phyloP scores from a whole-genome alignment of 64 coral and sea anemone species.

The Actinia tenebrosa region DNA sequence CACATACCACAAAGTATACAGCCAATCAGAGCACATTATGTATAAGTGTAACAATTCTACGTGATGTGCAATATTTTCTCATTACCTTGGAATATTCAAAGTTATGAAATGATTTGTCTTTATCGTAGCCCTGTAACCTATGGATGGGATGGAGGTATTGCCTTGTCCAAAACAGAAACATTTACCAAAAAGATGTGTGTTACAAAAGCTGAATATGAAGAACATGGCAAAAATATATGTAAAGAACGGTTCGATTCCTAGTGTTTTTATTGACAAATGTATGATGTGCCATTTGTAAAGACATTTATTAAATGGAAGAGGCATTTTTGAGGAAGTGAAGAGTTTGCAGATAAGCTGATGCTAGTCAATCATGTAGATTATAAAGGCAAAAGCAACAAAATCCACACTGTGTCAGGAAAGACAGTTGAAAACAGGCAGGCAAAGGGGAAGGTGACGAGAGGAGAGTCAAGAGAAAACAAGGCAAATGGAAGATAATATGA shows the following conservation, averaged over 20 bases:
- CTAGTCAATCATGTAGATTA: no score
- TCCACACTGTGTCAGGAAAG: no score
- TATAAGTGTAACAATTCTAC: no score
- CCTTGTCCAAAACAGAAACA: conserved; percentile 67
- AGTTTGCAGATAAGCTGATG: no score
- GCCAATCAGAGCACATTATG: no score
- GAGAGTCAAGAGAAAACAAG: not conserved
- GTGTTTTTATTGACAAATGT: not conserved
- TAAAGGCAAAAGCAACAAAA: no score
- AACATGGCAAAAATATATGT: conserved; percentile 92
- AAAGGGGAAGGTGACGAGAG: conserved; percentile 78
- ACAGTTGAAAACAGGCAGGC: not conserved
- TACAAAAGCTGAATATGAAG: conserved; percentile 97
- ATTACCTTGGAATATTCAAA: not conserved
- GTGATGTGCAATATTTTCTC: no score
- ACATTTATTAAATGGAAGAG: no score
- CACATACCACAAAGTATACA: no score
- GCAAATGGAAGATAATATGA: conserved; percentile 58
- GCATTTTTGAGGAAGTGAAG: no score
- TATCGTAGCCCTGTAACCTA: conserved; percentile 60
- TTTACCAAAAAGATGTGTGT: conserved; percentile 90
- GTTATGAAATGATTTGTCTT: not conserved
- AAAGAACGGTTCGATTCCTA: conserved; percentile 89
- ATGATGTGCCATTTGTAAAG: no score
- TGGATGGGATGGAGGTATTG: conserved; percentile 75